Percentiles rank a stretch among this genome's conserved stretches.
phyloP scores from a whole-genome alignment of 1,140 invertebrate species.

The Dreissena rostriformis region DNA sequence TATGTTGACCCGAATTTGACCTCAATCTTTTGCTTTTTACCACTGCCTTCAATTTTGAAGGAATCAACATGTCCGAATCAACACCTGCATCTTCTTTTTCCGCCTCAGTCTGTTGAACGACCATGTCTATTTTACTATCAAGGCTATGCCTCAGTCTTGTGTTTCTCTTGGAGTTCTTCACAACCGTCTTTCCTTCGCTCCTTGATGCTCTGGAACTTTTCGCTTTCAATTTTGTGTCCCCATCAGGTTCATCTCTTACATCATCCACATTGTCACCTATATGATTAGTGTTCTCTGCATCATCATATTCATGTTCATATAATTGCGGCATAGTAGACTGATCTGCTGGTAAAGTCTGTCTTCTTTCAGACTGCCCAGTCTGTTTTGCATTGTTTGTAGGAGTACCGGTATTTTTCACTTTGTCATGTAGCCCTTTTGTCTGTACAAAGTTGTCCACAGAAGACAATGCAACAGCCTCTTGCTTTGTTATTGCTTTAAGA shows the following conservation, averaged over 20 bases:
- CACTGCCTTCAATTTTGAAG: too few relatives aligned
- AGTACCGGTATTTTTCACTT: too few relatives aligned
- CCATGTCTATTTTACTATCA: background rate
- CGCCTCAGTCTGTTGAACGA: too few relatives aligned
- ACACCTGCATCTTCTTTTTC: too few relatives aligned
- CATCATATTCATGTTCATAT: slow-evolving; percentile 58
- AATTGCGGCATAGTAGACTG: slow-evolving; percentile 67
- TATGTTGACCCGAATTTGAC: too few relatives aligned
- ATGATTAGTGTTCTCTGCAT: slow-evolving; percentile 10
- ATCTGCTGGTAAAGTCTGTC: slow-evolving; percentile 31
- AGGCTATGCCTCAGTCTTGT: slow-evolving; percentile 15
- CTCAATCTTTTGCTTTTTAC: too few relatives aligned
- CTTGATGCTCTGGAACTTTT: background rate
- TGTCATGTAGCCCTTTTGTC: too few relatives aligned
- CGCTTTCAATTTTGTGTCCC: background rate
- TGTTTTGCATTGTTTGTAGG: too few relatives aligned
- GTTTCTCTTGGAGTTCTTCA: slow-evolving; percentile 7
- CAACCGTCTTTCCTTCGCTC: background rate
- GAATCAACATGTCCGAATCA: too few relatives aligned
- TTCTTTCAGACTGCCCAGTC: background rate
- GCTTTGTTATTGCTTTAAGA: too few relatives aligned
- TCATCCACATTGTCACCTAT: background rate
- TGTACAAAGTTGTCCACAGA: too few relatives aligned
- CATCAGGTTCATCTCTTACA: slow-evolving; percentile 15
- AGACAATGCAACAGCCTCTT: too few relatives aligned